phyloP scores from a whole-genome alignment of 2,797 vertebrate genomes.

The Pipistrellus nathusii region DNA sequence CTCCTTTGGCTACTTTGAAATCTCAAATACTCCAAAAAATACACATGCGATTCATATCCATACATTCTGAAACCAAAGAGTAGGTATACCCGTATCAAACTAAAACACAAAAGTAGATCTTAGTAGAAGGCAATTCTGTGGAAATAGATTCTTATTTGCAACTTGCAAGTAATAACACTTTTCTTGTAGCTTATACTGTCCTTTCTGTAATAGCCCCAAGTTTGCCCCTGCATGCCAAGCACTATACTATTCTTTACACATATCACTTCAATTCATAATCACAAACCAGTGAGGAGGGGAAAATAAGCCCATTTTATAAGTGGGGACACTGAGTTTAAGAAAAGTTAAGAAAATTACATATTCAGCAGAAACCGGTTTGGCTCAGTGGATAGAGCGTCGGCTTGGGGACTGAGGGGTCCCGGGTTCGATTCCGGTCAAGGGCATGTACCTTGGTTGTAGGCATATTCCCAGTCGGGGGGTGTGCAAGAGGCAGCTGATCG shows the following conservation, averaged over 20 bases:
- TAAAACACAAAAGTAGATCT: slow-evolving; percentile 3
- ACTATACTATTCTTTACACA: background rate
- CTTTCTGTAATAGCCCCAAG: background rate
- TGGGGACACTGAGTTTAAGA: background rate
- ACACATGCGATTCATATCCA: background rate
- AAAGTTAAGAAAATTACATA: background rate
- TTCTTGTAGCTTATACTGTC: background rate
- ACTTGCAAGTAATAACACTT: background rate
- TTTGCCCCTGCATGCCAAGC: background rate
- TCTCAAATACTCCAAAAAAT: background rate
- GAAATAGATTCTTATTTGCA: slow-evolving; percentile 27
- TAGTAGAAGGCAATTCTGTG: background rate
- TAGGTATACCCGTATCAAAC: background rate
- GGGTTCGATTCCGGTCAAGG: too few relatives aligned
- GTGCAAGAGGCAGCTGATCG: too few relatives aligned
- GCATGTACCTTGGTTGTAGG: too few relatives aligned
- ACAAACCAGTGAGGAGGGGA: background rate
- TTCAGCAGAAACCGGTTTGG: too few relatives aligned
- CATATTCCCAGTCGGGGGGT: too few relatives aligned
- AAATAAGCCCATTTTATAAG: background rate
- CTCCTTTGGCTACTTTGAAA: background rate
- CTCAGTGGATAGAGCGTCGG: too few relatives aligned
- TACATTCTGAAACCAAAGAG: slow-evolving; percentile 20
- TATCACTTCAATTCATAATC: background rate
- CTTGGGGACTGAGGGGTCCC: too few relatives aligned